Evolutionary conservation across 92 coral and sea anemone species (phyloP).

Genomic region (Virgularia gustaviana): DNA sequence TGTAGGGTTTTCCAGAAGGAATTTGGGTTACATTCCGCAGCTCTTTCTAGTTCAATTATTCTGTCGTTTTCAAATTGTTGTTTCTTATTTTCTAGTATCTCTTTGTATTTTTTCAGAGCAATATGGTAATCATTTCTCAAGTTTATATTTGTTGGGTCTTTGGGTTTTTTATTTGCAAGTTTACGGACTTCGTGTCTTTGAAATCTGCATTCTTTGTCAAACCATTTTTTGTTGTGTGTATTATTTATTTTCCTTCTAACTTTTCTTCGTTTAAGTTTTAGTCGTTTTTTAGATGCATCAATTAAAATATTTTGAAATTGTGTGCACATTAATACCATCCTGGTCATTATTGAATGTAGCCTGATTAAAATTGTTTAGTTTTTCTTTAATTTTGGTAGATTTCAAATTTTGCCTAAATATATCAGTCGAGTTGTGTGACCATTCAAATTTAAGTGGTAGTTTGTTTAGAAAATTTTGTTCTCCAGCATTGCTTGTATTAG

Average conservation of each 20-base stretch:
- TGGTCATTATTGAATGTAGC: neutral
- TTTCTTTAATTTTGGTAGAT: neutral
- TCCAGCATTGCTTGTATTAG: neutral
- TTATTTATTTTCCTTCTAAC: neutral
- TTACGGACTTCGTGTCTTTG: constrained; percentile 13
- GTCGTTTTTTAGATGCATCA: constrained; percentile 10
- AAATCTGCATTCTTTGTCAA: no score
- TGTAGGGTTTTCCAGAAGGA: constrained; percentile 8
- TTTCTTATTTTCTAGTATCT: neutral
- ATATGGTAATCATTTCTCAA: neutral
- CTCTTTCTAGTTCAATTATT: neutral
- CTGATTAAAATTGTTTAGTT: neutral
- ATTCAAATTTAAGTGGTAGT: constrained; percentile 16
- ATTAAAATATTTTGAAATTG: constrained; percentile 11
- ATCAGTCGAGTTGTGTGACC: neutral
- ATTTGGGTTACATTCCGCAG: neutral
- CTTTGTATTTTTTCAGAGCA: neutral
- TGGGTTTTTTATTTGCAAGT: constrained; percentile 9
- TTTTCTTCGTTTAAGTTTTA: constrained; percentile 14
- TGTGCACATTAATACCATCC: constrained; percentile 2
- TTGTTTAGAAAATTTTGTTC: neutral
- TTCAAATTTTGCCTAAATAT: neutral
- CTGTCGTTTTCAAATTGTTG: neutral
- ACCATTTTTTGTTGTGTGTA: constrained; percentile 12
- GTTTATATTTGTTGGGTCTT: neutral